phyloP scores from a whole-genome alignment of 2,113 vertebrate genomes.

The Lophius piscatorius region DNA sequence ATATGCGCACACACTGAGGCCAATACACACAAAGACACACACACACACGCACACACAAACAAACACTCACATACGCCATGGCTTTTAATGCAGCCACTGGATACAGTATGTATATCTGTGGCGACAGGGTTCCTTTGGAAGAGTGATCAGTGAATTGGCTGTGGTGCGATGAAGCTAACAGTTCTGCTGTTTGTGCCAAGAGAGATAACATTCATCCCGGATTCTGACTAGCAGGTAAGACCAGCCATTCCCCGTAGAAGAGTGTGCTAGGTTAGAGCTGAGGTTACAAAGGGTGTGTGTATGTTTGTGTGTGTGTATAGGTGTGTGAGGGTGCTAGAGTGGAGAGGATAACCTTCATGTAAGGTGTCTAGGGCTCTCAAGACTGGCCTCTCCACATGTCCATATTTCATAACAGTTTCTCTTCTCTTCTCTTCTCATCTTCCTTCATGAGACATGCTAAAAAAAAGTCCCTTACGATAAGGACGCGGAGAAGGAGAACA shows the following conservation, averaged over 20 bases:
- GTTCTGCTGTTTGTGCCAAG: slow-evolving; percentile 72
- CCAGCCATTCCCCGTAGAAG: slow-evolving; percentile 54
- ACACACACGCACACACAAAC: slow-evolving; percentile 8
- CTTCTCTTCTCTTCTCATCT: slow-evolving; percentile 39
- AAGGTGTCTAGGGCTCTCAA: slow-evolving; percentile 48
- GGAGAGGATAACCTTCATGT: slow-evolving; percentile 61
- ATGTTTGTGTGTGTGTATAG: slow-evolving; percentile 23
- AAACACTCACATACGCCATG: slow-evolving; percentile 38
- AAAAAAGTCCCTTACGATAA: slow-evolving; percentile 37
- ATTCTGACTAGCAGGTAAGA: slow-evolving; percentile 61
- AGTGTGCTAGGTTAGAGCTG: slow-evolving; percentile 69
- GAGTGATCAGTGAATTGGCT: slow-evolving; percentile 54
- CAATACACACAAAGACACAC: slow-evolving; percentile 25
- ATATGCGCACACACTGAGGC: slow-evolving; percentile 10
- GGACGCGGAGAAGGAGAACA: slow-evolving; percentile 39
- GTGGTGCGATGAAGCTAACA: slow-evolving; percentile 55
- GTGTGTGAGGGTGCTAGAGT: slow-evolving; percentile 56
- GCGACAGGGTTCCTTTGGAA: slow-evolving; percentile 56
- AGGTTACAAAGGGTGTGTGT: slow-evolving; percentile 40
- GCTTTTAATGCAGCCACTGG: slow-evolving; percentile 64
- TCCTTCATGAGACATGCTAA: slow-evolving; percentile 63
- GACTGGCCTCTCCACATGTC: slow-evolving; percentile 41
- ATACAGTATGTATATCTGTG: slow-evolving; percentile 64
- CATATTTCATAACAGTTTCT: slow-evolving; percentile 32
- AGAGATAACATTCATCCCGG: slow-evolving; percentile 75